phyloP scores from a whole-genome alignment of 2,888 invertebrate genomes.

The Cyrtodaria siliqua region DNA sequence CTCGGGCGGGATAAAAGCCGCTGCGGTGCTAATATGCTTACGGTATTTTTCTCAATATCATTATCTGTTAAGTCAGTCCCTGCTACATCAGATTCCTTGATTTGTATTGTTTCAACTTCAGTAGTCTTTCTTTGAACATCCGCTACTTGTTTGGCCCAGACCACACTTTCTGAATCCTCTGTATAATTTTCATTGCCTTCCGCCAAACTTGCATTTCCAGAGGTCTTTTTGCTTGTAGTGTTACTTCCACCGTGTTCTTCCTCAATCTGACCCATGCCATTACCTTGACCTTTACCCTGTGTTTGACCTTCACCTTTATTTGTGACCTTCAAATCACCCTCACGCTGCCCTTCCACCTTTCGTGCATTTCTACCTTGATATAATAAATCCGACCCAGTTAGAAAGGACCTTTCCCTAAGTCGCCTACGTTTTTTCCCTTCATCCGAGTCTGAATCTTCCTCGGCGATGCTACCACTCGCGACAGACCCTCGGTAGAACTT shows the following conservation, averaged over 20 bases:
- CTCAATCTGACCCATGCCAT: conserved; percentile 43
- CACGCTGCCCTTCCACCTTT: conserved; percentile 50
- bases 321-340: conserved; percentile 27
- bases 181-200: conserved; percentile 1
- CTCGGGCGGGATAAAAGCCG: not conserved
- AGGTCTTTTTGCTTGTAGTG: not conserved
- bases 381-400: conserved; percentile 44
- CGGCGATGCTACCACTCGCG: conserved; percentile 34
- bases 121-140: conserved; percentile 1
- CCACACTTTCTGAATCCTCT: conserved; percentile 18
- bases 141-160: conserved; percentile 39
- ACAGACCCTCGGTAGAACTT: conserved; percentile 27
- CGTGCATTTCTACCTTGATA: conserved; percentile 64
- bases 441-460: conserved; percentile 52
- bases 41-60: not conserved
- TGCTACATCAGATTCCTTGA: not conserved
- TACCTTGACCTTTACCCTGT: too few relatives aligned
- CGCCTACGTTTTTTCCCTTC: conserved; percentile 56
- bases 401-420: conserved; percentile 47
- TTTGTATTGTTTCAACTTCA: not conserved
- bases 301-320: conserved; percentile 56
- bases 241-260: conserved; percentile 31
- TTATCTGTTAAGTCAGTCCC: not conserved
- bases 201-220: not conserved
- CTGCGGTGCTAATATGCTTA: too few relatives aligned